Percentiles rank a stretch among this genome's conserved stretches.
These are phyloP conservation scores for Asobara japonica DNA, from an alignment of 1,140 invertebrate genomes.

Conservation along the genomic window DNA sequence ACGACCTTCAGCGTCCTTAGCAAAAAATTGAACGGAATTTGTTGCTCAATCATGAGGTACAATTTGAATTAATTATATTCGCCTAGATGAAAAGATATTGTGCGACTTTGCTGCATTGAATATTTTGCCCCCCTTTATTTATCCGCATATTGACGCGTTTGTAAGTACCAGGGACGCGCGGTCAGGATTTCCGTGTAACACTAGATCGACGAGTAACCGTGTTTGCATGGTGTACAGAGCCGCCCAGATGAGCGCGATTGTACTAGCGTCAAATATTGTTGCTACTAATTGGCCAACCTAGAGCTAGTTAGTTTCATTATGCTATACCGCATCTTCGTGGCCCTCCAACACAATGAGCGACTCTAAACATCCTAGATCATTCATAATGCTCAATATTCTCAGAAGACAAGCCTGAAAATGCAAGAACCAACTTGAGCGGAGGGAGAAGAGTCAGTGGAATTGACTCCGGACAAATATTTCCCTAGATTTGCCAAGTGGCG, in stretches of 20 bases:
- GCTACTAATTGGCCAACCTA: neutral
- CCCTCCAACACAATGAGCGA: neutral
- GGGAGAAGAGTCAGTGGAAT: too few relatives aligned
- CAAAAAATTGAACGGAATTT: too few relatives aligned
- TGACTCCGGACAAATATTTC: too few relatives aligned
- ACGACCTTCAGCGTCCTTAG: neutral
- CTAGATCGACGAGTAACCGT: neutral
- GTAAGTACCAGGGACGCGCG: neutral
- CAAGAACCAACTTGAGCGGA: neutral
- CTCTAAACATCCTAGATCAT: neutral
- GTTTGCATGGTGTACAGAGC: neutral
- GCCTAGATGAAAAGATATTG: neutral
- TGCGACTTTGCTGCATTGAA: neutral
- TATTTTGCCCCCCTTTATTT: neutral
- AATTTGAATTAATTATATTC: neutral
- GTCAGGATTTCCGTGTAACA: slow-evolving; percentile 6
- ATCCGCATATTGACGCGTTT: neutral
- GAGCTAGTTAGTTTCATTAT: slow-evolving; percentile 10
- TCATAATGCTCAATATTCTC: neutral
- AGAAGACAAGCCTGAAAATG: neutral
- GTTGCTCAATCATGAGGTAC: neutral
- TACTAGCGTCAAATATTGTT: slow-evolving; percentile 11
- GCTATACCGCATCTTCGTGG: neutral
- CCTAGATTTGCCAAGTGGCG: too few relatives aligned
- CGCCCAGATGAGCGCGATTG: neutral